These are phyloP conservation scores for Neria commutata DNA, from an alignment of 2,888 invertebrate species.

Conservation along the genomic window DNA sequence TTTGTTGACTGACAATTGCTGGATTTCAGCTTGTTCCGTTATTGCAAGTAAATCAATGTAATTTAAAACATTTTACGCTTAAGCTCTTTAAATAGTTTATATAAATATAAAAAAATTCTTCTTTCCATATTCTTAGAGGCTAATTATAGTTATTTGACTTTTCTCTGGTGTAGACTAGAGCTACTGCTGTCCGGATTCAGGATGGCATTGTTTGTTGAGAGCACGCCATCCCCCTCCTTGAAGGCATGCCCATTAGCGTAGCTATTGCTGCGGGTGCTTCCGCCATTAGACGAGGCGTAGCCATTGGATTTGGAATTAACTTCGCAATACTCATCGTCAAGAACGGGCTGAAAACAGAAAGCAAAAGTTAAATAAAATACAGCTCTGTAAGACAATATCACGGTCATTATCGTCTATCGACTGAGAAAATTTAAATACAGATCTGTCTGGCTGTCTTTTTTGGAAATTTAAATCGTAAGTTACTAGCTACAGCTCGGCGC, in stretches of 20 bases:
- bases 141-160: slow-evolving; percentile 59
- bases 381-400: too few species aligned
- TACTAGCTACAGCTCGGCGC: too few species aligned
- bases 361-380: slow-evolving; percentile 29
- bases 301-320: slow-evolving; percentile 40
- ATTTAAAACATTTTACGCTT: slow-evolving; percentile 3
- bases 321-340: slow-evolving; percentile 64
- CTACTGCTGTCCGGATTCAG: slow-evolving; percentile 58
- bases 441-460: too few species aligned
- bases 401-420: too few species aligned
- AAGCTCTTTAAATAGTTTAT: slow-evolving; percentile 9
- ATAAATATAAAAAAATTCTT: slow-evolving; percentile 18
- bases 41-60: too few species aligned
- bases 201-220: slow-evolving; percentile 56
- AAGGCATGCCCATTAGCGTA: slow-evolving; percentile 48
- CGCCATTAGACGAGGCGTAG: slow-evolving; percentile 50
- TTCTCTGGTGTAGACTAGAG: slow-evolving; percentile 61
- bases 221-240: slow-evolving; percentile 50
- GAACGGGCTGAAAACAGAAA: slow-evolving; percentile 67
- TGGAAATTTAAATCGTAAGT: too few species aligned
- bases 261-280: slow-evolving; percentile 48
- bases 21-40: too few species aligned
- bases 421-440: too few species aligned
- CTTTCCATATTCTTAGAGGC: background rate
- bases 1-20: background rate